These are phyloP conservation scores for Oxyteleia sp. DNA, from an alignment of 2,888 invertebrate genomes.

Conservation along the genomic window DNA sequence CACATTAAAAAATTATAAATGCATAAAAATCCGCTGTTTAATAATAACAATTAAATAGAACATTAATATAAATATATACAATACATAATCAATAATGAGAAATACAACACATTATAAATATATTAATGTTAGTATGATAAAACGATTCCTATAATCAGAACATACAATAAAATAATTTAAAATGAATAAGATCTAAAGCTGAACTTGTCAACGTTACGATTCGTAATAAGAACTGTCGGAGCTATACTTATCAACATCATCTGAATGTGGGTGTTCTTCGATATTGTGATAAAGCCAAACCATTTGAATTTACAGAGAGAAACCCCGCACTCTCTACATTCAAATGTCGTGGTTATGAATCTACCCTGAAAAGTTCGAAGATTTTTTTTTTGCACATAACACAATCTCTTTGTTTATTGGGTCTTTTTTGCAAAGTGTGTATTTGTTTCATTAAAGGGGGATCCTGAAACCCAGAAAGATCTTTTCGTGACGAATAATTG, in stretches of 20 bases:
- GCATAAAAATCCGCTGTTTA: too few relatives aligned
- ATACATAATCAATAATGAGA: too few relatives aligned
- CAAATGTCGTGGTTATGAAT: conserved; percentile 10
- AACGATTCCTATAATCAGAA: too few relatives aligned
- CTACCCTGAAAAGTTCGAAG: conserved; percentile 7
- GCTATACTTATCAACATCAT: not conserved
- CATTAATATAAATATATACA: too few relatives aligned
- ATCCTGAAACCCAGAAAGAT: not conserved
- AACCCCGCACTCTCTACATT: conserved; percentile 16
- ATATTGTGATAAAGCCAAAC: conserved; percentile 7
- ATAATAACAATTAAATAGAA: too few relatives aligned
- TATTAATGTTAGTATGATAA: too few relatives aligned
- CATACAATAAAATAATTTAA: too few relatives aligned
- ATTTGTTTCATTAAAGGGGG: conserved; percentile 1
- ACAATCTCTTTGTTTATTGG: not conserved
- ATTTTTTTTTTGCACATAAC: conserved; percentile 10
- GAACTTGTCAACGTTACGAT: not conserved
- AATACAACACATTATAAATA: too few relatives aligned
- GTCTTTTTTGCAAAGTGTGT: conserved; percentile 1
- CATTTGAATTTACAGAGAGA: conserved; percentile 34
- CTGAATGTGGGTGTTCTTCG: not conserved
- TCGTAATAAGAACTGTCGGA: not conserved
- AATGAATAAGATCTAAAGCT: too few relatives aligned
- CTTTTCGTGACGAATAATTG: conserved; percentile 9
- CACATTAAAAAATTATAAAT: too few relatives aligned